Evolutionary conservation across 2,113 vertebrate genomes (phyloP).

Genomic region (Platycercus adscitus): DNA sequence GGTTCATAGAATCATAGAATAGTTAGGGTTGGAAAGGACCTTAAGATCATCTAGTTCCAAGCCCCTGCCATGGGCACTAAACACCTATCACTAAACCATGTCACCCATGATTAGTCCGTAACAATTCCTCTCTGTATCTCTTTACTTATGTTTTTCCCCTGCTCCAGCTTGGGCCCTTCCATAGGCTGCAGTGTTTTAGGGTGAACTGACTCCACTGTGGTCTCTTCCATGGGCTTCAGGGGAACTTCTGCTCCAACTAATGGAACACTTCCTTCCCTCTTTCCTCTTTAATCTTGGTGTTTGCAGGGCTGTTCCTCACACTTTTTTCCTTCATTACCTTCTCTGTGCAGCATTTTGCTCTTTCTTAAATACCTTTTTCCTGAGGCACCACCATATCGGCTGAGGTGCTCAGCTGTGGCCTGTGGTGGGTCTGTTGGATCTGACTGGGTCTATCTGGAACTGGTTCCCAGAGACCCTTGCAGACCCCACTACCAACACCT

Average conservation of each 20-base stretch:
- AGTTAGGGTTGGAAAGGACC: neutral
- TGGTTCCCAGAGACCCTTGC: neutral
- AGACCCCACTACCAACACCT: accelerated
- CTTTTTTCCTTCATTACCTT: accelerated
- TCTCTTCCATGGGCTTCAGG: neutral
- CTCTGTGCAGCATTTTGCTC: neutral
- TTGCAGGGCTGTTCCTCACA: neutral
- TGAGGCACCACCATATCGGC: accelerated
- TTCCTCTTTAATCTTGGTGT: neutral
- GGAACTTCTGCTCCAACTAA: neutral
- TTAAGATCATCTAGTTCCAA: neutral
- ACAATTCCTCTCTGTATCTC: neutral
- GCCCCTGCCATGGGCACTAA: neutral
- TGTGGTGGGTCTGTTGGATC: neutral
- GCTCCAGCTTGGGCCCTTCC: neutral
- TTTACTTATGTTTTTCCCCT: neutral
- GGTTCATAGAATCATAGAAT: neutral
- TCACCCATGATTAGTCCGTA: neutral
- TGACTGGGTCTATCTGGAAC: accelerated
- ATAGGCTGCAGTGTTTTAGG: neutral
- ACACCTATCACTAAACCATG: neutral
- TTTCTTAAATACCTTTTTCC: neutral
- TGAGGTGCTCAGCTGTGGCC: accelerated
- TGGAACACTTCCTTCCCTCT: neutral
- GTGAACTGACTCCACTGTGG: accelerated